Evolutionary conservation across 2,113 vertebrate genomes (phyloP), one percentile per base, ranked within the genome.

Genomic region (Hippopotamus amphibius): DNA sequence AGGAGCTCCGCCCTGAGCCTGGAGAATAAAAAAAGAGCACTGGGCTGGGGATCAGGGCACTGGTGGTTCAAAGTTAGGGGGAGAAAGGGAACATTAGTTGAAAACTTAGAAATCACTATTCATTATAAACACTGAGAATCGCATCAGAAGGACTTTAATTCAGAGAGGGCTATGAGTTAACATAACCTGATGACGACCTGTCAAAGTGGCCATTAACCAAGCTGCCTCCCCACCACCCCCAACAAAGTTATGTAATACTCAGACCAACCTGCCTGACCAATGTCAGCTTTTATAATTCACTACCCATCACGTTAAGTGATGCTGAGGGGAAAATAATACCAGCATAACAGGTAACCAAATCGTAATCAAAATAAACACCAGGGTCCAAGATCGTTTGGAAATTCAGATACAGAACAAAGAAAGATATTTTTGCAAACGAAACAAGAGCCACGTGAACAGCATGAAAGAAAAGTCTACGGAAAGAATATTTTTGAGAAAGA

Each of bases 401-500:
- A 89, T 91, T 88, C 55, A 96, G 92, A 94, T 66, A 57, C 43
- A 79, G 69, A 80, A 66, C 37, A 94, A 66, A 12, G 21, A 72
- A 93, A 71, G 13, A 19, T 4, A 82, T 92, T 82, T 37, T 30
- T 57, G 6, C 30, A 89, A 66, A 82, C 11, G 9, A 26, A 63
- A 69, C 33, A 88, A 80, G 28, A 53, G 11, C 43, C 19, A 43
- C 3, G 2, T 50, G 12, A 55, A 68, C 24, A 13, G 24, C 50
- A 59, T 37, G 48, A 88, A 48, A 37, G 41, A 63, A 7, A 83
- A 61, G 53, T 43, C 48, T 68, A 94, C 84, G 48, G 24, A 88
- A 82, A 77, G 59, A 77, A 9, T 90, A 79, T 53, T 96, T 77
- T 94, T 93, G 81, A 84, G n/a, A 71, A 82, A 96, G 24, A 93